phyloP scores from a whole-genome alignment of 2,888 invertebrate species.

The Andrena hattorfiana region DNA sequence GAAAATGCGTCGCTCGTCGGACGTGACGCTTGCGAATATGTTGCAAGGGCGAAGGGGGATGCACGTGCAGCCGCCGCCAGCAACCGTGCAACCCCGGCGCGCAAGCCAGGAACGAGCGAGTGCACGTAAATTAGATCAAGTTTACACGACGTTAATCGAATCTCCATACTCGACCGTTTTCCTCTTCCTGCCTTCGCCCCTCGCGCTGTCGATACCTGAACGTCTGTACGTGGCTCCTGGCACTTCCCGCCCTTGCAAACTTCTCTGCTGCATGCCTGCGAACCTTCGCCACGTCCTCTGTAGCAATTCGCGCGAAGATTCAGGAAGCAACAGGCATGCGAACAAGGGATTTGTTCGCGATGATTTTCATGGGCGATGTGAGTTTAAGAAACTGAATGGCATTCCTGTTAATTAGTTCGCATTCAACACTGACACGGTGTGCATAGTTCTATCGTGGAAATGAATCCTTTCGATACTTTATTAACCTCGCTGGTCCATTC shows the following conservation, averaged over 20 bases:
- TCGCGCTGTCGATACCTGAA: slow-evolving; percentile 6
- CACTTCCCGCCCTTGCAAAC: neutral
- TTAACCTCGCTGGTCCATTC: neutral
- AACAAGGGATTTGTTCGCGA: slow-evolving; percentile 5
- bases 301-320: neutral
- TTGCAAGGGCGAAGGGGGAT: slow-evolving; percentile 14
- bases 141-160: slow-evolving; percentile 65
- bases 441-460: no score
- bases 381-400: no score
- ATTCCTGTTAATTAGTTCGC: no score
- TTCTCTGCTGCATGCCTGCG: neutral
- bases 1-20: slow-evolving; percentile 47
- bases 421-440: no score
- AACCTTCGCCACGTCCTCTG: neutral
- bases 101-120: slow-evolving; percentile 1
- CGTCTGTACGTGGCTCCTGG: neutral
- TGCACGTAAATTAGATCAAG: slow-evolving; percentile 60
- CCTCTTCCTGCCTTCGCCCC: neutral
- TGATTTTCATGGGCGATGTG: no score
- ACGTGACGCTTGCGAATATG: slow-evolving; percentile 35
- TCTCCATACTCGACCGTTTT: slow-evolving; percentile 50
- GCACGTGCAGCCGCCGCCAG: slow-evolving; percentile 27
- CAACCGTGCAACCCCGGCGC: slow-evolving; percentile 16
- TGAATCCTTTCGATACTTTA: neutral
- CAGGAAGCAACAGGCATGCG: no score